Conservation (phyloP, 2,113 vertebrate genomes). For the Oplegnathus fasciatus region DNA sequence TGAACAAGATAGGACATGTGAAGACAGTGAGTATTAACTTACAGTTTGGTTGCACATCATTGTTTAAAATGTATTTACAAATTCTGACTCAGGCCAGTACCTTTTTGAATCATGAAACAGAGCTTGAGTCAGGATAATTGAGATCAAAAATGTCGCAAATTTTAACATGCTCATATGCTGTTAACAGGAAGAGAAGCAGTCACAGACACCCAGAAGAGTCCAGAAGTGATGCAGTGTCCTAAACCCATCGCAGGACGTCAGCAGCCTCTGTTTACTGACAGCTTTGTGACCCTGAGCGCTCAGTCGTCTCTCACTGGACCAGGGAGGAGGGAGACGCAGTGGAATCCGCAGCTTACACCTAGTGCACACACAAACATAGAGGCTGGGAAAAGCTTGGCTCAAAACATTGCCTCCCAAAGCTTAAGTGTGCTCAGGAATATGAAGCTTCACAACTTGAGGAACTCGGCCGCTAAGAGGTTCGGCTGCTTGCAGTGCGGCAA, state of each 20-base stretch:
- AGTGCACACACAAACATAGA: slow-evolving; percentile 39
- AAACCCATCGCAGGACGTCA: slow-evolving; percentile 45
- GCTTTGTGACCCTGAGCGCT: slow-evolving; percentile 40
- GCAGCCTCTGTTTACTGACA: slow-evolving; percentile 51
- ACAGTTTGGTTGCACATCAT: neutral
- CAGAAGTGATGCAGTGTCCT: slow-evolving; percentile 45
- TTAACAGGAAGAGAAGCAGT: slow-evolving; percentile 62
- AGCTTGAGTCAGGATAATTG: neutral
- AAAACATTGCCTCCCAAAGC: slow-evolving; percentile 57
- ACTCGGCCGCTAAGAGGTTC: slow-evolving; percentile 75
- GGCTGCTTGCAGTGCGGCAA: slow-evolving; percentile 83
- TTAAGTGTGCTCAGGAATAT: slow-evolving; percentile 54
- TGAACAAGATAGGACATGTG: slow-evolving; percentile 26
- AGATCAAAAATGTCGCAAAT: neutral
- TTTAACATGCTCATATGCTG: neutral
- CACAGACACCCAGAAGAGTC: slow-evolving; percentile 37
- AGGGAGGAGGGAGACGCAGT: slow-evolving; percentile 43
- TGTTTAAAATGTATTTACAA: neutral
- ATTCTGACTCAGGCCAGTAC: neutral
- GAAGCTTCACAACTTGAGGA: slow-evolving; percentile 71
- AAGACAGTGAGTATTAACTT: slow-evolving; percentile 67
- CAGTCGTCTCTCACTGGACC: slow-evolving; percentile 38
- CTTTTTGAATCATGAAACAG: neutral
- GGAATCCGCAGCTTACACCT: slow-evolving; percentile 58
- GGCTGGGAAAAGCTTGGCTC: slow-evolving; percentile 42